A percentile compares a stretch with the other conserved stretches of the same genome.
These are phyloP conservation scores for Paragorgia papillata DNA, from an alignment of 92 coral and sea anemone genomes.

Conservation along the genomic window DNA sequence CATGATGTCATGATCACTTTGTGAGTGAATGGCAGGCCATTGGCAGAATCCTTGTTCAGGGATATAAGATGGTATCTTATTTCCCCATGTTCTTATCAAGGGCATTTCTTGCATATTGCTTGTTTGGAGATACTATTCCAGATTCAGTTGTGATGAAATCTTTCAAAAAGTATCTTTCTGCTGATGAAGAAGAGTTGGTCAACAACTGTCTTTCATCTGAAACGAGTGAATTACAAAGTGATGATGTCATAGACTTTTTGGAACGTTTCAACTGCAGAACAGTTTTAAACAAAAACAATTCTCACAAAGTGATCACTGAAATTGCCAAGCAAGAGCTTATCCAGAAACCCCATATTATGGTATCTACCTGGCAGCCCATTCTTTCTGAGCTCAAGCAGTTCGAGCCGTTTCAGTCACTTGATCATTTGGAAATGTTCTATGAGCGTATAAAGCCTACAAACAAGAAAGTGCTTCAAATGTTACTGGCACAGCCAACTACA, in stretches of 20 bases:
- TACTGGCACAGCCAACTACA: slow-evolving; percentile 49
- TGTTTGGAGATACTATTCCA: slow-evolving; percentile 40
- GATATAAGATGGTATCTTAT: slow-evolving; percentile 41
- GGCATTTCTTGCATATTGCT: slow-evolving; percentile 44
- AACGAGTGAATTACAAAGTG: slow-evolving; percentile 20
- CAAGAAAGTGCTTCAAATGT: slow-evolving; percentile 63
- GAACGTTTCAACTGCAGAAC: slow-evolving; percentile 31
- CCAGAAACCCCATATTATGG: slow-evolving; percentile 48
- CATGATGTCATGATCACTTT: no score
- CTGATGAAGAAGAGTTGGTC: slow-evolving; percentile 27
- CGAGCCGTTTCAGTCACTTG: slow-evolving; percentile 47
- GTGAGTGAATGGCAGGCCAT: slow-evolving; percentile 45
- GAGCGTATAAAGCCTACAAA: slow-evolving; percentile 53
- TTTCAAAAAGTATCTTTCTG: slow-evolving; percentile 36
- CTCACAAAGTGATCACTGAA: not conserved
- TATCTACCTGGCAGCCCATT: slow-evolving; percentile 42
- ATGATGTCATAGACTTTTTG: slow-evolving; percentile 34
- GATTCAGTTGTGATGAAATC: slow-evolving; percentile 30
- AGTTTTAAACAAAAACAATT: not conserved
- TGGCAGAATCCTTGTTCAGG: slow-evolving; percentile 44
- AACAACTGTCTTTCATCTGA: slow-evolving; percentile 13
- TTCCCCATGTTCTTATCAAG: slow-evolving; percentile 45
- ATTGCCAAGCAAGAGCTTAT: slow-evolving; percentile 40
- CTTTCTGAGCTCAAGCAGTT: slow-evolving; percentile 43
- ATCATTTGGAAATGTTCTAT: slow-evolving; percentile 40